A percentile compares a stretch with the other conserved stretches of the same genome.
These are phyloP conservation scores for Leptinotarsa undecemlineata DNA, from an alignment of 1,140 invertebrate species.

Conservation along the genomic window DNA sequence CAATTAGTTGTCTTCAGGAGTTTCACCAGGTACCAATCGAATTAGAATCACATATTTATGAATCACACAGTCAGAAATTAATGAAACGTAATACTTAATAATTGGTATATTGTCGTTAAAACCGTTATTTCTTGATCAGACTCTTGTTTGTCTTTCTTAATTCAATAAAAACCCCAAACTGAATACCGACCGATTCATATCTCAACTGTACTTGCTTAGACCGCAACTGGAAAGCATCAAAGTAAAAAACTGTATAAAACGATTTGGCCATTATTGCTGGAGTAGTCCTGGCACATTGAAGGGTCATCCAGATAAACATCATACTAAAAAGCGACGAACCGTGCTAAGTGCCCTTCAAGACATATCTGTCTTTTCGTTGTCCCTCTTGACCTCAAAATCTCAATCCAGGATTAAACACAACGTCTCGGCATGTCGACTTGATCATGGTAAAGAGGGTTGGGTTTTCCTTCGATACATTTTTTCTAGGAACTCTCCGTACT, in stretches of 20 bases:
- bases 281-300: constrained; percentile 1
- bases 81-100: no score
- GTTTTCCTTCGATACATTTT: neutral
- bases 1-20: no score
- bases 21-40: no score
- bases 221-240: no score
- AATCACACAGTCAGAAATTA: no score
- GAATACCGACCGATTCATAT: no score
- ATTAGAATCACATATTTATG: no score
- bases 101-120: no score
- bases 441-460: neutral
- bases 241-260: constrained; percentile 8
- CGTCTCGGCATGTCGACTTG: neutral
- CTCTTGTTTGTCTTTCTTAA: no score
- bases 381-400: constrained; percentile 1
- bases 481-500: neutral
- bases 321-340: constrained; percentile 15
- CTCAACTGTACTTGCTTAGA: no score
- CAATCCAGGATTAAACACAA: constrained; percentile 11
- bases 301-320: constrained; percentile 12
- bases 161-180: no score
- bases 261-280: neutral
- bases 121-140: no score
- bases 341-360: neutral
- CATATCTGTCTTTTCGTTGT: constrained; percentile 15